Conservation (phyloP, 2,113 vertebrate genomes). For the Dipodomys merriami region DNA sequence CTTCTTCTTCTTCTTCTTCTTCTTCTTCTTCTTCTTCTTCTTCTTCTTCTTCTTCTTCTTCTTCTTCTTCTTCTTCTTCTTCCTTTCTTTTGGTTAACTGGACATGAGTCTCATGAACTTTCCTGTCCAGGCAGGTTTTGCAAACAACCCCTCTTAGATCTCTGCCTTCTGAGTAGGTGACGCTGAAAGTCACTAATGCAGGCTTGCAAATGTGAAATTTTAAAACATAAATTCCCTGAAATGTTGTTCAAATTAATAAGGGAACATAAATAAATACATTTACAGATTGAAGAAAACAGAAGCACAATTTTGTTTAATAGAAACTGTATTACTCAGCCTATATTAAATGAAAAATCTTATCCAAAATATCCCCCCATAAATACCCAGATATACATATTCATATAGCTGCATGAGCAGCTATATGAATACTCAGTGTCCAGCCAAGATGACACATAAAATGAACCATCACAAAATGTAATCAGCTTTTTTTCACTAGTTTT, state of each 20-base stretch:
- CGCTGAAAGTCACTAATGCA: too few species aligned
- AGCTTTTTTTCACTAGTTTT: neutral
- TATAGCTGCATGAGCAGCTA: neutral
- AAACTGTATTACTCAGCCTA: neutral
- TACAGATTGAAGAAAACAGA: neutral
- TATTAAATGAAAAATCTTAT: neutral
- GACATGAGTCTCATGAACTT: too few species aligned
- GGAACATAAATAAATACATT: neutral
- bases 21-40: too few species aligned
- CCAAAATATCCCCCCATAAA: neutral
- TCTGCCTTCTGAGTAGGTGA: too few species aligned
- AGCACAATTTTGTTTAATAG: neutral
- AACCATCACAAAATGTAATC: neutral
- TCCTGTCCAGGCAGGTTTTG: too few species aligned
- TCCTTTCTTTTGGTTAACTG: too few species aligned
- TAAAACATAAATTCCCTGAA: neutral
- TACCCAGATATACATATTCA: neutral
- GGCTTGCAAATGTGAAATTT: neutral
- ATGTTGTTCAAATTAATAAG: neutral
- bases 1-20: too few species aligned
- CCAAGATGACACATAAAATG: neutral
- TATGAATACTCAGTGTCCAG: accelerated
- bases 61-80: too few species aligned
- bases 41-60: too few species aligned
- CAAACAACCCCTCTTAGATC: too few species aligned